Evolutionary conservation across 2,113 vertebrate species (phyloP), one percentile per base, ranked within the genome.

Genomic region (Prolemur simus): DNA sequence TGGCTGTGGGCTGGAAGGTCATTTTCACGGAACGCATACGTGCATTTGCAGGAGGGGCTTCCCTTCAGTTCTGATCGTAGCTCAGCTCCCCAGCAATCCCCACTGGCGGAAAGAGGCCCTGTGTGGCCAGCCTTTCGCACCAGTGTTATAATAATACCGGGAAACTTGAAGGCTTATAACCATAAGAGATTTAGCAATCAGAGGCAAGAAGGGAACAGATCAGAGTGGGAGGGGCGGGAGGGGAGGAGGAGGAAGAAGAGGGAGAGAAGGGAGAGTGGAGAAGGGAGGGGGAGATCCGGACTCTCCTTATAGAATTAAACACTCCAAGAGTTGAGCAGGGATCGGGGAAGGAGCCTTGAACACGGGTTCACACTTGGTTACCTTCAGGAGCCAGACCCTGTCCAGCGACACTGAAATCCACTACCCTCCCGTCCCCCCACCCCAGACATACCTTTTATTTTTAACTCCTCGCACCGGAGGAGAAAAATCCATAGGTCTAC

Each of bases 121-220:
- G 73, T 6, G 32, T 18, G 2, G 4, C 17, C 77, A 49, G 20
- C 25, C 60, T 81, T 64, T 23, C 11, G 37, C 2, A 10, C 25
- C 15, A n/a, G 0, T 11, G 12, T 21, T 56, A 13, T 4, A 0
- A 13, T 4, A 0, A 17, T 13, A 11, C 15, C 10, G 1, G 71
- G 68, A 39, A 18, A 37, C 39, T 52, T 34, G 63, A 39, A 52
- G 39, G 39, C 45, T 88, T 11, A 13, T 34, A 6, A 64, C 37
- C 5, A 4, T 2, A 23, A 37, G 13, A 58, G 58, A n/a, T 8
- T 85, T 29, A 64, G 42, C 32, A 29, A 23, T 34, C 8, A 23
- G n/a, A 87, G 71, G 66, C 17, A 87, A 89, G 45, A 49, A 63
- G 63, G 45, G 37, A 64, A 6, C 3, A 82, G 68, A 45, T 13